Evolutionary conservation across 2,888 invertebrate species (phyloP), one percentile per base, ranked within the genome.

Genomic region (Criorhina ranunculi): DNA sequence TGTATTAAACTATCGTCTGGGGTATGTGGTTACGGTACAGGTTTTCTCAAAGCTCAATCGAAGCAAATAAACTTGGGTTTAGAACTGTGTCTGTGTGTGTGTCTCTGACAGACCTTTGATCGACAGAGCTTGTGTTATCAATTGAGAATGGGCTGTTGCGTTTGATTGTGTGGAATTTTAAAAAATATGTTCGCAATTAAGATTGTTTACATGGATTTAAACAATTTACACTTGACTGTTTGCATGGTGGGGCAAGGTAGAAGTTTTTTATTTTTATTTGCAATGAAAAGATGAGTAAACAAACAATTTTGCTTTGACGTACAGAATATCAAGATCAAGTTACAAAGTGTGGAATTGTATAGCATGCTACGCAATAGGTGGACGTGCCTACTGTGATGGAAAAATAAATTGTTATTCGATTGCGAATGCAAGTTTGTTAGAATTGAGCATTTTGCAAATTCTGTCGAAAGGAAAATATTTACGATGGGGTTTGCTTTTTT

Each of bases 101-200:
- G 11, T 40, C 8, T 53, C 31, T 53, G 35, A 15, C 11, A 49
- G 70, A 70, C 59, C 70, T 70, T 70, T 59, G 70, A 57, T 57
- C 69, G 11, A 9, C 11, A 15, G 1, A 55, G 55, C 19, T 24
- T 33, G 44, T 15, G 46, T 59, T 70, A 59, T 70, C 59, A 59
- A 44, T 57, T 12, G 1, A 12, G 60, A 31, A 37, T 12, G 11
- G 0, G 1, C 17, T 7, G n/a, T 49, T 17, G 0, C 12, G 5
- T 35, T 19, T 5, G 46, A 62, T 33, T n/a, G 62, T 66, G 37
- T 51, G 40, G 51, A 66, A 51, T 29, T 19, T 46, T 12, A 0
- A 17, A 15, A 51, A 6, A 7, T 9, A 29, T 40, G 37, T 19
- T n/a, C 6, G 0, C 17, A 11, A 29, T 6, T 24, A 15, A 12